A percentile compares a stretch with the other conserved stretches of the same genome.
Conservation (phyloP, 2,888 invertebrate species). For the Laothoe populi region DNA sequence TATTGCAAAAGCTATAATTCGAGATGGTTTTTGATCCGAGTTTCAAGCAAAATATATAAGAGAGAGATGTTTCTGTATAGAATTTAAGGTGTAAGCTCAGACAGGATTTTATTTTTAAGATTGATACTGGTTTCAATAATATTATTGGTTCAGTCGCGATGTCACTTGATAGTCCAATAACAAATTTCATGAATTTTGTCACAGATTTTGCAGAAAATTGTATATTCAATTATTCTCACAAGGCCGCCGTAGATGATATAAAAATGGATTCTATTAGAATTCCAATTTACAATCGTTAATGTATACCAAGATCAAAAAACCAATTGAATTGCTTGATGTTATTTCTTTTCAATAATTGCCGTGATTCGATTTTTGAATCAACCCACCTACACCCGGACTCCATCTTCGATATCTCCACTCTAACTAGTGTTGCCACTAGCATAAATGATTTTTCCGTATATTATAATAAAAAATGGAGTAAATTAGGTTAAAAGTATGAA, state of each 20-base stretch:
- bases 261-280: background rate
- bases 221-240: background rate
- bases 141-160: slow-evolving; percentile 1
- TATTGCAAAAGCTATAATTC: slow-evolving; percentile 18
- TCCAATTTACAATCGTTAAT: background rate
- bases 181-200: slow-evolving; percentile 12
- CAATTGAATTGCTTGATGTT: background rate
- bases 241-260: background rate
- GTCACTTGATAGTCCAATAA: background rate
- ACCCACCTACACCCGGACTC: no score
- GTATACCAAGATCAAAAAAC: background rate
- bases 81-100: slow-evolving; percentile 7
- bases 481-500: no score
- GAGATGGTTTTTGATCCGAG: slow-evolving; percentile 2
- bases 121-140: slow-evolving; percentile 3
- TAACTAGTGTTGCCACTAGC: no score
- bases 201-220: background rate
- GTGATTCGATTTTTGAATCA: background rate
- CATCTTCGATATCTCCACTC: no score
- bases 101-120: background rate
- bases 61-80: slow-evolving; percentile 8
- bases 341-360: background rate
- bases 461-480: no score
- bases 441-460: no score
- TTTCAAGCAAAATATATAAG: slow-evolving; percentile 18